Evolutionary conservation across 1,140 invertebrate species (phyloP).

Genomic region (Forficula auricularia): DNA sequence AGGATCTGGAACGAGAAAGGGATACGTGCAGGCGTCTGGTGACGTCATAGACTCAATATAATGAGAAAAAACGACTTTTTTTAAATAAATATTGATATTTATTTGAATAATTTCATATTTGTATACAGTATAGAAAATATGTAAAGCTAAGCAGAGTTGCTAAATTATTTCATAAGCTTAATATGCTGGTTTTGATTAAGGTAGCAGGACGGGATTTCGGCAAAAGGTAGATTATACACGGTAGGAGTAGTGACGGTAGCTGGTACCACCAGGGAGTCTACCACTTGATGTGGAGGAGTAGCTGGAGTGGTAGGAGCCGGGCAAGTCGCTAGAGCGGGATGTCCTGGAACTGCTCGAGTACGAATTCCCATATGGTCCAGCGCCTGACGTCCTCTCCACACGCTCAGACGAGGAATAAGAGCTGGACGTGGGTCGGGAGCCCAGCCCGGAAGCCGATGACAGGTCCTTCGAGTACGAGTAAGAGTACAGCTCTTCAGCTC

Average conservation of each 20-base stretch:
- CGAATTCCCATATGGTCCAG: constrained; percentile 44
- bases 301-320: constrained; percentile 54
- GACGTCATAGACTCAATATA: no score
- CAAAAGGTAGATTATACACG: constrained; percentile 38
- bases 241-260: constrained; percentile 68
- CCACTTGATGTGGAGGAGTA: constrained; percentile 58
- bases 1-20: no score
- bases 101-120: no score
- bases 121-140: no score
- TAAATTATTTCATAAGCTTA: no score
- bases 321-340: constrained; percentile 43
- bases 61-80: no score
- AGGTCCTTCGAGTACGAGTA: constrained; percentile 52
- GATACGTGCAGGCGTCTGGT: no score
- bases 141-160: no score
- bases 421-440: constrained; percentile 36
- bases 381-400: constrained; percentile 36
- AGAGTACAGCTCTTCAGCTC: constrained; percentile 58
- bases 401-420: constrained; percentile 48
- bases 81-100: no score
- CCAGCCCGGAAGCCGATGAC: constrained; percentile 29
- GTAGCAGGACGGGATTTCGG: no score
- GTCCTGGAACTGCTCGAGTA: constrained; percentile 53
- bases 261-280: constrained; percentile 57
- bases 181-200: no score